Conservation (phyloP, 2,888 invertebrate species). For the Vesta saturnalis region DNA sequence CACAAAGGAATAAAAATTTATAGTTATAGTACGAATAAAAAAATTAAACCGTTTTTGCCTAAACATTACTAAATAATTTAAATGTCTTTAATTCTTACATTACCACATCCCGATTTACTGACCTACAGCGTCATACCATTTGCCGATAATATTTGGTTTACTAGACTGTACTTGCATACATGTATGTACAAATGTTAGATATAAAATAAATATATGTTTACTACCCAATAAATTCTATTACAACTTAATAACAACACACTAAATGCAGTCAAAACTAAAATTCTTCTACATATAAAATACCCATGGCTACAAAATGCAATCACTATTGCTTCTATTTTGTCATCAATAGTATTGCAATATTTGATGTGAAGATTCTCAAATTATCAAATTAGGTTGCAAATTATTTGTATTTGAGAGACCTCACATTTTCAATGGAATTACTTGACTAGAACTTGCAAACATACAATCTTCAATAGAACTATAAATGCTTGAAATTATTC, state of each 20-base stretch:
- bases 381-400: conserved; percentile 8
- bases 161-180: conserved; percentile 59
- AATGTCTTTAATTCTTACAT: neutral
- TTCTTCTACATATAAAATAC: conserved; percentile 23
- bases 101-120: conserved; percentile 16
- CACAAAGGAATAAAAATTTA: neutral
- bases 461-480: conserved; percentile 34
- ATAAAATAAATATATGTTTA: conserved; percentile 31
- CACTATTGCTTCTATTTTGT: neutral
- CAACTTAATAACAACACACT: conserved; percentile 24
- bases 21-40: neutral
- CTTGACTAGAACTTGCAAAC: conserved; percentile 57
- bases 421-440: conserved; percentile 53
- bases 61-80: neutral
- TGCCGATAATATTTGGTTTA: conserved; percentile 58
- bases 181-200: conserved; percentile 31
- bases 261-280: conserved; percentile 25
- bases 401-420: conserved; percentile 28
- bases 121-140: conserved; percentile 17
- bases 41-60: neutral
- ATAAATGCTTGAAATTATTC: neutral
- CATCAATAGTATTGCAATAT: conserved; percentile 25
- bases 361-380: conserved; percentile 16
- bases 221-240: conserved; percentile 18
- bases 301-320: conserved; percentile 17